Percentiles rank a stretch among this genome's conserved stretches.
These are phyloP conservation scores for Aplocera efformata DNA, from an alignment of 2,888 invertebrate genomes.

Conservation along the genomic window DNA sequence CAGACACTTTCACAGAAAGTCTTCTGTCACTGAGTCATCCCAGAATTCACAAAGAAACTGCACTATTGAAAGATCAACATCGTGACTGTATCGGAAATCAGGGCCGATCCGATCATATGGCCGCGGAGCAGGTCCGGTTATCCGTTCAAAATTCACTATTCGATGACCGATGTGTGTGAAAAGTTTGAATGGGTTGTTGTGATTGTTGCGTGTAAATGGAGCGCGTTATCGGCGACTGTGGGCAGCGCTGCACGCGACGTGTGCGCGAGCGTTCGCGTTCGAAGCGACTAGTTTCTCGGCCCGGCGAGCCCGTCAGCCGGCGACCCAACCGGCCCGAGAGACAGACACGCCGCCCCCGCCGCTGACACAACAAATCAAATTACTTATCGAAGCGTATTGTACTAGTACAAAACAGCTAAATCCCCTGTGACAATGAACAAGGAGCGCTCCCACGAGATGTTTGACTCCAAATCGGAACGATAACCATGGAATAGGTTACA, in stretches of 20 bases:
- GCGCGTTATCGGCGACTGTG: constrained; percentile 61
- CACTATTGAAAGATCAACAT: constrained; percentile 64
- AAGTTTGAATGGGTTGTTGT: constrained; percentile 47
- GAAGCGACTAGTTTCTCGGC: constrained; percentile 49
- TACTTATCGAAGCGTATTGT: constrained; percentile 65
- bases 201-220: constrained; percentile 61
- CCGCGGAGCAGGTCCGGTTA: constrained; percentile 57
- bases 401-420: constrained; percentile 52
- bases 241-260: constrained; percentile 48
- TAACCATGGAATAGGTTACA: constrained; percentile 30
- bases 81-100: constrained; percentile 55
- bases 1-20: constrained; percentile 53
- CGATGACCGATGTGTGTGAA: constrained; percentile 38
- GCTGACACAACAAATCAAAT: constrained; percentile 59
- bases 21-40: constrained; percentile 61
- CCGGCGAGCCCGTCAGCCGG: constrained; percentile 15
- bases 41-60: constrained; percentile 43
- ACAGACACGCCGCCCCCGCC: constrained; percentile 30
- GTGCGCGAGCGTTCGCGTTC: constrained; percentile 60
- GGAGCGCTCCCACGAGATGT: constrained; percentile 57
- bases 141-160: constrained; percentile 14
- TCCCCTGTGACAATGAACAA: constrained; percentile 42
- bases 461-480: constrained; percentile 46
- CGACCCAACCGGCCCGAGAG: constrained; percentile 18
- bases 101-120: constrained; percentile 64